Evolutionary conservation across 2,888 invertebrate genomes (phyloP), one percentile per base, ranked within the genome.

Genomic region (Sialis fuliginosa): DNA sequence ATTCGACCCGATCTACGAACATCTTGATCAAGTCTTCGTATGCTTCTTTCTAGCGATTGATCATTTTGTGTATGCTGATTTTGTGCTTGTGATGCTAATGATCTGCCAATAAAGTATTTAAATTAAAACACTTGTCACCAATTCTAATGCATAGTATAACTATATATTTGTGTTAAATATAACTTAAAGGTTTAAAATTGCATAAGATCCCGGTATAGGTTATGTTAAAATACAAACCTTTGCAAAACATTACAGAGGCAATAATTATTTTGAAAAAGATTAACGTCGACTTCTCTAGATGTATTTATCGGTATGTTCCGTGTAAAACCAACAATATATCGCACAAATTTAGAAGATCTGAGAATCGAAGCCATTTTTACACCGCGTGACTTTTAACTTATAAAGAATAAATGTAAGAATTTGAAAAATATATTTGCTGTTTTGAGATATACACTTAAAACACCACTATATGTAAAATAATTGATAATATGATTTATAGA

Each of bases 1-100:
- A 87, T 79, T 51, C 86, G 72, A 12, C 88, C 88, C 49, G 72
- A 72, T 55, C 79, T 71, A 39, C 80, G 68, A 1, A 84, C 82
- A 69, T 86, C 76, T 48, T 70, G 67, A 58, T 88, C 86, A 30
- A 87, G 62, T 48, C 78, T 72, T 53, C 72, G 72, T 40, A 86
- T 63, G 44, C 79, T 72, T 31, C 71, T 74, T 49, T 85, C 85
- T 49, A 84, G 64, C 54, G 61, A 72, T 50, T 77, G 70, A 49
- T 74, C 73, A 51, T 75, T 68, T 31, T 67, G 57, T 32, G 68
- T 69, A 31, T 53, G 34, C 40, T 55, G 41, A 64, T 69, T 66
- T 60, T 72, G 58, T 30, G 34, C 35, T 70, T 74, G 67, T 61
- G 72, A 70, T 58, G 69, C 64, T 64, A 71, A 68, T 42, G 74